phyloP scores from a whole-genome alignment of 2,113 vertebrate genomes.

The Platysteira castanea region DNA sequence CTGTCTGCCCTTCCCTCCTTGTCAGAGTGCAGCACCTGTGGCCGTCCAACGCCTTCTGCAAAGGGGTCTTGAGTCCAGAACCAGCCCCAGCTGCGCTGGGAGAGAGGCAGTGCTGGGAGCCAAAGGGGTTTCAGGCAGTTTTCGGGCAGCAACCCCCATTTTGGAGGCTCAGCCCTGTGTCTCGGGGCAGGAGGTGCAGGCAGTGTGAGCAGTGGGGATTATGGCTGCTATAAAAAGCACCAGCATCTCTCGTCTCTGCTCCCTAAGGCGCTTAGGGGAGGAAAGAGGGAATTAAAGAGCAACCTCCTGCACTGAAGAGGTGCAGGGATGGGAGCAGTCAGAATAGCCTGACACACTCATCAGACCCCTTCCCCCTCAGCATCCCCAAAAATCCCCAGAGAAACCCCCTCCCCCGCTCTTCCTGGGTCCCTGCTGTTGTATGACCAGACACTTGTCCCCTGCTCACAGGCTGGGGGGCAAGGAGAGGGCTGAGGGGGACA shows the following conservation, averaged over 20 bases:
- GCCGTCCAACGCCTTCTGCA: background rate
- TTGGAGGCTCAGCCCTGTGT: background rate
- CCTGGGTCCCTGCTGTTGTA: background rate
- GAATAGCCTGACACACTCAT: background rate
- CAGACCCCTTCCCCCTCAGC: background rate
- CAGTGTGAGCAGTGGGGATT: background rate
- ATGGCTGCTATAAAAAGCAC: conserved; percentile 42
- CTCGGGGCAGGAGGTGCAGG: background rate
- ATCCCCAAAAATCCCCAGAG: background rate
- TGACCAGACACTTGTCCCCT: background rate
- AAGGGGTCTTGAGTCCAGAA: background rate
- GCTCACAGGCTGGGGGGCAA: background rate
- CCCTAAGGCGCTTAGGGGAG: conserved; percentile 46
- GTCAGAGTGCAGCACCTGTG: background rate
- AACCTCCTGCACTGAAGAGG: background rate
- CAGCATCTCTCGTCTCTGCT: background rate
- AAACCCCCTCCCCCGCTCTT: fast-evolving
- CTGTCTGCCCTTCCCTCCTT: background rate
- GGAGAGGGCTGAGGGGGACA: background rate
- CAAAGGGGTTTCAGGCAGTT: fast-evolving
- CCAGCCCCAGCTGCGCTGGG: background rate
- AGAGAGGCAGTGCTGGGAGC: background rate
- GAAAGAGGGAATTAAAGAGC: conserved; percentile 40
- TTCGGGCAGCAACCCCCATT: background rate
- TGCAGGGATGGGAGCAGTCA: background rate